Base-by-base conservation (phyloP, 2,888 invertebrate genomes). In the Leptinotarsa rubiginosa region DNA sequence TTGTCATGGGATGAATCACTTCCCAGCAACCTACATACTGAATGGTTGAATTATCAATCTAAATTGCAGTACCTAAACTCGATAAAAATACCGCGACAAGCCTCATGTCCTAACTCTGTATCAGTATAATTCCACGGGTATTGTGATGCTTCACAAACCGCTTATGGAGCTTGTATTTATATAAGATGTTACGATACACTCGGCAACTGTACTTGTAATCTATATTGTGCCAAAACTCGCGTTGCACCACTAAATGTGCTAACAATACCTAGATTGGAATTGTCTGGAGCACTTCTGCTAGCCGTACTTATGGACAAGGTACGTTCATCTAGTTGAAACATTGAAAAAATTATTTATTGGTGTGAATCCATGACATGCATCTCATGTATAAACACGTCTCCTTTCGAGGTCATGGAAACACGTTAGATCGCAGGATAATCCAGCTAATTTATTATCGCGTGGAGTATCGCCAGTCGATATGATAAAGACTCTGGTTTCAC, bases 201-300 rank as follows among this genome's bases (percentile, higher is more conserved):
- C 2, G 22, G 22, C 22, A 22, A 22, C 22, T 15, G 50, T 22
- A 47, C 41, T 56, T 69, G 15, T 52, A 67, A 75, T 70, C 65
- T 75, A 47, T 50, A 70, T 52, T 77, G 72, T 49, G 68, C 77
- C 13, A 74, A 75, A 69, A 69, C 72, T 3, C 65, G 72, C 16
- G 72, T 75, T 22, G 77, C 75, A 54, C 74, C 75, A 13, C 31
- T 76, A 41, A 77, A 77, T n/a, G 22, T 70, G 13, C 4, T 77
- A 18, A 75, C 72, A 4, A 72, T 75, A n/a, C 77, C 75, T 16
- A 64, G 64, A 20, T 47, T 77, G 22, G 74, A 77, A 62, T 56
- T 77, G 13, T 77, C 65, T 25, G 74, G 64, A 20, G 74, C 77
- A 56, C 69, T 75, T 41, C 67, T 75, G n/a, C 31, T 75, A 7